Conservation (phyloP, 2,888 invertebrate genomes). For the Entomobrya proxima region DNA sequence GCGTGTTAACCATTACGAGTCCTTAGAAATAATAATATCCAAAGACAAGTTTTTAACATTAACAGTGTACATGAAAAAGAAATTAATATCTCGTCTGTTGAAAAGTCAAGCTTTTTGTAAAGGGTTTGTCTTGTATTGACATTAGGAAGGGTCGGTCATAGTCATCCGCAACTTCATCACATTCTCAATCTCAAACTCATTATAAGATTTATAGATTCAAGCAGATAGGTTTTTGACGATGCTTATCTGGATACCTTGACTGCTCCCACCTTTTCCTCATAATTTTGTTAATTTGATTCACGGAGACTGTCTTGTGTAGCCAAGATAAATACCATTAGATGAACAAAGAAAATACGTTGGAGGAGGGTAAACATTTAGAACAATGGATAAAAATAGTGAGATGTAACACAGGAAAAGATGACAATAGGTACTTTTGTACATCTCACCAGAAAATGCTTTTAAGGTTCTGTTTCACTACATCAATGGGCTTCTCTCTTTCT, state of each 20-base stretch:
- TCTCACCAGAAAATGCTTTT: conserved; percentile 33
- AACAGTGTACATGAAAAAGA: not conserved
- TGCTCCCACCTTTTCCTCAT: not conserved
- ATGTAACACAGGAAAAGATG: conserved; percentile 1
- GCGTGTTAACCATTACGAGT: no score
- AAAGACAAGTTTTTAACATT: conserved; percentile 22
- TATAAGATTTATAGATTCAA: not conserved
- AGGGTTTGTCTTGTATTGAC: conserved; percentile 11
- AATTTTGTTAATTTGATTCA: not conserved
- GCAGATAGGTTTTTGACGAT: not conserved
- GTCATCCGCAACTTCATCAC: no score
- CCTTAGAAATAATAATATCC: not conserved
- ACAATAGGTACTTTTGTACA: not conserved
- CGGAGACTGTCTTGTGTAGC: not conserved
- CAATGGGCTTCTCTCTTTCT: not conserved
- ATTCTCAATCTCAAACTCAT: not conserved
- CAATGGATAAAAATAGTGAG: conserved; percentile 7
- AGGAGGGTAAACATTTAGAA: not conserved
- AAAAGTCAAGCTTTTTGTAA: not conserved
- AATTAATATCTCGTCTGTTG: conserved; percentile 9
- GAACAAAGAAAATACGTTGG: not conserved
- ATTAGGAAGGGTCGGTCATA: not conserved
- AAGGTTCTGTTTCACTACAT: no score
- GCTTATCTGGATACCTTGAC: not conserved
- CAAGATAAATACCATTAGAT: not conserved